Evolutionary conservation across 2,888 invertebrate species (phyloP), one percentile per base, ranked within the genome.

Genomic region (Aspidapion aeneum): DNA sequence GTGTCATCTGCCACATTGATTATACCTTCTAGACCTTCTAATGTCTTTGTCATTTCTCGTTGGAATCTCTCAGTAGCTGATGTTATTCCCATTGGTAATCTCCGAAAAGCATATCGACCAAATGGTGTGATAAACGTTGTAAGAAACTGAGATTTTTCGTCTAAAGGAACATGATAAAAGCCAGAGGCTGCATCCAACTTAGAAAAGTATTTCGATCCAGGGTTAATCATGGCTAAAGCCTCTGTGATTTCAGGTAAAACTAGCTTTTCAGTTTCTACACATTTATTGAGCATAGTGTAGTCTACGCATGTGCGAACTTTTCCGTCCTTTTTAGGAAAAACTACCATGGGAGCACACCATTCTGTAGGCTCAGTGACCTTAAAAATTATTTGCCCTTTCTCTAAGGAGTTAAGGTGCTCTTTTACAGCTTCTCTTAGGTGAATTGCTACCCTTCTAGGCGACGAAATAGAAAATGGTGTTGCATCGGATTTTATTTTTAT

Each of bases 181-280:
- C 62, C 64, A 17, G 65, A 65, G 54, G 54, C 63, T 19, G 65
- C 56, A 57, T 65, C 65, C 55, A 63, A 21, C 48, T 55, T 56
- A 52, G 1, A 65, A 63, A 35, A 35, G 20, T n/a, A n/a, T n/a
- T n/a, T n/a, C n/a, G n/a, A n/a, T n/a, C n/a, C n/a, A n/a, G n/a
- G n/a, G n/a, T n/a, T n/a, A n/a, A n/a, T n/a, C n/a, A n/a, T n/a
- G n/a, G n/a, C n/a, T 59, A 70, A 22, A 5, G 68, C 65, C 1
- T 65, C 63, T 51, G 72, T 69, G n/a, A 74, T 66, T 21, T 74
- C 70, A 48, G 68, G 67, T n/a, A 74, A 63, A 0, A 71, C 72
- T 57, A 63, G 68, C n/a, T 69, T 64, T n/a, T 68, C 50, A 16
- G 70, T 60, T 22, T 60, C 55, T n/a, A 72, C 66, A 35, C 52